A percentile compares a stretch with the other conserved stretches of the same genome.
These are phyloP conservation scores for Valencia hispanica DNA, from an alignment of 2,797 vertebrate genomes.

Conservation along the genomic window DNA sequence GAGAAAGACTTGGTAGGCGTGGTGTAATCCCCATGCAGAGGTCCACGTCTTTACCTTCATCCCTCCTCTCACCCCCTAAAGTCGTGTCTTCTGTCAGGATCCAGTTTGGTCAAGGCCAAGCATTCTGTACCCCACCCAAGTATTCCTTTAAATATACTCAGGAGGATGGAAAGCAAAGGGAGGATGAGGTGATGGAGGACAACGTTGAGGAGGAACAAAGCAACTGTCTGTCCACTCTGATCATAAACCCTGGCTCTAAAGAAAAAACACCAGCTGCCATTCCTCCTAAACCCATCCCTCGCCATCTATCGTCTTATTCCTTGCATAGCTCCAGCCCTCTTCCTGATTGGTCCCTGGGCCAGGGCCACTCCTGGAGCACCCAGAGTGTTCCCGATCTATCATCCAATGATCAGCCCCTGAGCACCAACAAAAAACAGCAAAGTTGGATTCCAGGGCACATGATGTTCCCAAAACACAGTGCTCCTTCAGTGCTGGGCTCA, in stretches of 20 bases:
- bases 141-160: slow-evolving; percentile 87
- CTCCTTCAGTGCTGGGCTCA: slow-evolving; percentile 24
- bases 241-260: slow-evolving; percentile 72
- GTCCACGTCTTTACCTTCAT: slow-evolving; percentile 89
- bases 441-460: slow-evolving; percentile 28
- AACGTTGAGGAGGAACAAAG: slow-evolving; percentile 60
- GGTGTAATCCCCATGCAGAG: slow-evolving; percentile 79
- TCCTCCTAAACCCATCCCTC: slow-evolving; percentile 66
- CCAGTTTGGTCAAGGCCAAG: slow-evolving; percentile 85
- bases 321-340: slow-evolving; percentile 82
- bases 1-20: slow-evolving; percentile 48
- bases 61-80: slow-evolving; percentile 83
- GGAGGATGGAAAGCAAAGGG: slow-evolving; percentile 30
- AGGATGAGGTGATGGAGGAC: slow-evolving; percentile 47
- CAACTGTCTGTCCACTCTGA: slow-evolving; percentile 80
- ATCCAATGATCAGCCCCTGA: slow-evolving; percentile 41
- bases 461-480: slow-evolving; percentile 14
- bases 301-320: slow-evolving; percentile 82
- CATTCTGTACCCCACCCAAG: slow-evolving; percentile 82
- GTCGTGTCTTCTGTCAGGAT: slow-evolving; percentile 93
- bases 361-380: slow-evolving; percentile 82
- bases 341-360: slow-evolving; percentile 78
- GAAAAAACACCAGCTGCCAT: slow-evolving; percentile 24
- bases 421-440: slow-evolving; percentile 32
- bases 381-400: slow-evolving; percentile 89